These are phyloP conservation scores for Chondrilla cf. caribensis DNA, from an alignment of 37 sponge, comb jelly and placozoan species.

Conservation along the genomic window DNA sequence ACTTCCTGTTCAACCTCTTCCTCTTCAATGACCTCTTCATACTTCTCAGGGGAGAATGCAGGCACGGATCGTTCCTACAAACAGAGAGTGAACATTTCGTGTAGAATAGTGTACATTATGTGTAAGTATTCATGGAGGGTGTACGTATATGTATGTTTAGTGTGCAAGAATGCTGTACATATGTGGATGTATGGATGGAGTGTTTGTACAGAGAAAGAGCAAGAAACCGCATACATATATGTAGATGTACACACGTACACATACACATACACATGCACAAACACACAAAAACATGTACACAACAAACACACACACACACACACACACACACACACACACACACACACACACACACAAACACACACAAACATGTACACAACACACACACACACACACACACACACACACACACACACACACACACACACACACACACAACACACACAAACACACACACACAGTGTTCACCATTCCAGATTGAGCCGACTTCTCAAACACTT, in stretches of 20 bases:
- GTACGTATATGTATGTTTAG: neutral
- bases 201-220: neutral
- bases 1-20: conserved; percentile 57
- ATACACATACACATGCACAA: neutral
- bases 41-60: conserved; percentile 22
- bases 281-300: no score
- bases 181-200: no score
- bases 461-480: conserved; percentile 15
- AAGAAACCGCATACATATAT: neutral
- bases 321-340: neutral
- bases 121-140: neutral
- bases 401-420: neutral
- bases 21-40: conserved; percentile 57
- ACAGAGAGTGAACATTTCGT: no score
- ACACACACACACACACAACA: neutral
- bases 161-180: neutral
- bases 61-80: conserved; percentile 14
- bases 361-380: no score
- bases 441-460: neutral
- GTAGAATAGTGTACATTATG: no score
- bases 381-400: neutral
- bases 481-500: conserved; percentile 40
- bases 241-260: neutral
- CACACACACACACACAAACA: neutral
- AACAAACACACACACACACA: no score